These are phyloP conservation scores for Hypena proboscidalis DNA, from an alignment of 2,888 invertebrate genomes.

Conservation along the genomic window DNA sequence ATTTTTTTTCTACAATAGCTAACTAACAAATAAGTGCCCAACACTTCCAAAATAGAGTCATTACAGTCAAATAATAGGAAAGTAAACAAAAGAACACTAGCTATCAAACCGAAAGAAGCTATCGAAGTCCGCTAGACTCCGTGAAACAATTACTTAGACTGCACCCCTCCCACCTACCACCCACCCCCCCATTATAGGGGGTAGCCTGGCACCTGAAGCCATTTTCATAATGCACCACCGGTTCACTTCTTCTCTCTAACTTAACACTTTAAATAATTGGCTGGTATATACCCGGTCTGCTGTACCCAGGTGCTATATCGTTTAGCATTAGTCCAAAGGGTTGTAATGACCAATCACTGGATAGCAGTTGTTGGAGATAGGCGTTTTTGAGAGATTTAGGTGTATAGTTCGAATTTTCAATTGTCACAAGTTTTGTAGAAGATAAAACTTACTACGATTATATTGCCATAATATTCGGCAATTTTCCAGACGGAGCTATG, in stretches of 20 bases:
- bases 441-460: too few relatives aligned
- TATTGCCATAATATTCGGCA: too few relatives aligned
- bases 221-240: slow-evolving; percentile 76
- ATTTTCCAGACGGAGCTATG: too few relatives aligned
- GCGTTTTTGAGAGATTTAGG: too few relatives aligned
- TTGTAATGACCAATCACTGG: slow-evolving; percentile 32
- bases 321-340: slow-evolving; percentile 35
- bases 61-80: too few relatives aligned
- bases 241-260: slow-evolving; percentile 60
- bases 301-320: slow-evolving; percentile 40
- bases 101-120: slow-evolving; percentile 28
- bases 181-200: slow-evolving; percentile 9
- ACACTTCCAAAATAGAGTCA: too few relatives aligned
- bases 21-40: too few relatives aligned
- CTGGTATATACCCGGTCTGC: slow-evolving; percentile 25
- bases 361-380: too few relatives aligned
- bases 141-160: slow-evolving; percentile 64
- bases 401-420: too few relatives aligned
- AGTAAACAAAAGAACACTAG: background rate
- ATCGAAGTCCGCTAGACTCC: slow-evolving; percentile 35
- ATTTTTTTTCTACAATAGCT: too few relatives aligned
- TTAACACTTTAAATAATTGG: slow-evolving; percentile 79
- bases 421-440: too few relatives aligned
- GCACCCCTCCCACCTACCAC: slow-evolving; percentile 2
- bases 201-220: slow-evolving; percentile 50